These are phyloP conservation scores for Misgurnus anguillicaudatus DNA, from an alignment of 2,113 vertebrate genomes.

Conservation along the genomic window DNA sequence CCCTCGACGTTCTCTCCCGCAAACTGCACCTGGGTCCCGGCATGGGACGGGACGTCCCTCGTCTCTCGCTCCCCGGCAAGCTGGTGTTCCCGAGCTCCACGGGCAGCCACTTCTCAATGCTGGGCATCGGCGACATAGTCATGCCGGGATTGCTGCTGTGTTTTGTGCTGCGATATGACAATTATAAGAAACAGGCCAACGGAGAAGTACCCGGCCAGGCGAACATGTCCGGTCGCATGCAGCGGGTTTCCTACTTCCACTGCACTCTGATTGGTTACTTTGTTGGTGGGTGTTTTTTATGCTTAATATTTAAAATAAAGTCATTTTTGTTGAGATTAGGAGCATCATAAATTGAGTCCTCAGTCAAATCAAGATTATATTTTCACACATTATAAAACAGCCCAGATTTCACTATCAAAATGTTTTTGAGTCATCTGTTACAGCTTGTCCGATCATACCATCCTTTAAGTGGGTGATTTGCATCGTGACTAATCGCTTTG, in stretches of 20 bases:
- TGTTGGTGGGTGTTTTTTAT: constrained; percentile 82
- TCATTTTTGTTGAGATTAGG: too few relatives aligned
- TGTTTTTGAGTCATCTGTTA: neutral
- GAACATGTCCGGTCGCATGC: constrained; percentile 94
- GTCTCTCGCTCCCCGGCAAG: constrained; percentile 95
- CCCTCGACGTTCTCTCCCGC: constrained; percentile 93
- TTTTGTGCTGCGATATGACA: constrained; percentile 97
- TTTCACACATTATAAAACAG: too few relatives aligned
- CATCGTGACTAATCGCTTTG: neutral
- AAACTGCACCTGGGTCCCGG: constrained; percentile 96
- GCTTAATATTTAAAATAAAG: too few relatives aligned
- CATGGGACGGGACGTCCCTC: constrained; percentile 93
- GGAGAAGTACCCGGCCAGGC: constrained; percentile 83
- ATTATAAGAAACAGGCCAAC: constrained; percentile 96
- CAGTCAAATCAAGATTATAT: too few relatives aligned
- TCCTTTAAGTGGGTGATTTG: neutral
- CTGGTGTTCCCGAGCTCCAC: constrained; percentile 98
- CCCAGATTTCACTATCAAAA: too few relatives aligned
- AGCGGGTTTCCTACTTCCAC: constrained; percentile 98
- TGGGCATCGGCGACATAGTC: constrained; percentile 98
- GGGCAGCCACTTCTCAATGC: constrained; percentile 98
- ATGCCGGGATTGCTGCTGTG: constrained; percentile 98
- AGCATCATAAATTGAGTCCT: too few relatives aligned
- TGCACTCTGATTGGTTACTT: constrained; percentile 99
- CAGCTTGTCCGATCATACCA: neutral